Evolutionary conservation across 2,888 invertebrate genomes (phyloP).

Genomic region (Scaptomyza polygonia): DNA sequence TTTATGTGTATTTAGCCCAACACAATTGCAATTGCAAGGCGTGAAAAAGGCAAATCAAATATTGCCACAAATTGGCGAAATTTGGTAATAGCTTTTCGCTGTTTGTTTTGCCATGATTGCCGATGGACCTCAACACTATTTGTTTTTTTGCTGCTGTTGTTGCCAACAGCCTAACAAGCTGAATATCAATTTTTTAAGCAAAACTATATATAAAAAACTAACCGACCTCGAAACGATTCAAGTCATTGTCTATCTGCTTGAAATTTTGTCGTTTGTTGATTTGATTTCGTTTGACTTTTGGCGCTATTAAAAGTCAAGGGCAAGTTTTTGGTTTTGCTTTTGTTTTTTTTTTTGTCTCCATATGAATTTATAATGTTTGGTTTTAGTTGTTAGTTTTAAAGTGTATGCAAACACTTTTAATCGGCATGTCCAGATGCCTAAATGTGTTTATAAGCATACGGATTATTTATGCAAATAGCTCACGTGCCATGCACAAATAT

Average conservation of each 20-base stretch:
- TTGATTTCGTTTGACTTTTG: conserved; percentile 12
- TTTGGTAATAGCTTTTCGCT: conserved; percentile 37
- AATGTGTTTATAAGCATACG: background rate
- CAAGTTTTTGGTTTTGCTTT: conserved; percentile 34
- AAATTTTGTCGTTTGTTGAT: conserved; percentile 10
- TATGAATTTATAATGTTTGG: conserved; percentile 14
- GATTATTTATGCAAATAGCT: background rate
- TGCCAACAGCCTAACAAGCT: background rate
- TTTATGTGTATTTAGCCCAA: background rate
- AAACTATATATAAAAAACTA: conserved; percentile 20
- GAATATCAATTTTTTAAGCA: background rate
- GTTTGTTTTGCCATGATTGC: conserved; percentile 2
- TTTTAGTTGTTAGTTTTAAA: background rate
- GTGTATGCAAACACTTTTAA: background rate
- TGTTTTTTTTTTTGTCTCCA: background rate
- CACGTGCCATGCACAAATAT: background rate
- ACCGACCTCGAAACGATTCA: conserved; percentile 39
- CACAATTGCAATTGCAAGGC: conserved; percentile 18
- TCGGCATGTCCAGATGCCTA: background rate
- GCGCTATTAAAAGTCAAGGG: conserved; percentile 53
- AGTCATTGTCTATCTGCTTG: conserved; percentile 25
- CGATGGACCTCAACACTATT: conserved; percentile 1
- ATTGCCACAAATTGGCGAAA: conserved; percentile 22
- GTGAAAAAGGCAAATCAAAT: conserved; percentile 23
- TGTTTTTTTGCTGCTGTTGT: background rate